phyloP scores from a whole-genome alignment of 2,888 invertebrate species.

The Clistopyga incitator region DNA sequence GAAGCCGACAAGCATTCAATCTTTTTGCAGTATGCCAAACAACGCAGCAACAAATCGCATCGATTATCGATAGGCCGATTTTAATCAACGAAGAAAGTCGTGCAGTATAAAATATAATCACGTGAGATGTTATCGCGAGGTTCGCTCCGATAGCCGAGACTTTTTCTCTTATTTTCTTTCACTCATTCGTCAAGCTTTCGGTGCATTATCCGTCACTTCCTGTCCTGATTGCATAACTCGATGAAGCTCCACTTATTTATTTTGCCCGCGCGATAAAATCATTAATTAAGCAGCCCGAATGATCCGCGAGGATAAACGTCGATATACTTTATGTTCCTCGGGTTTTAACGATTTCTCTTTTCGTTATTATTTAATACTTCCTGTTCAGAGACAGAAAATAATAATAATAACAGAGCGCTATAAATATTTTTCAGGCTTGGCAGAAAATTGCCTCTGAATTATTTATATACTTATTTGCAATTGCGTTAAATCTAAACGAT shows the following conservation, averaged over 20 bases:
- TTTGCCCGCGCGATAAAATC: constrained; percentile 42
- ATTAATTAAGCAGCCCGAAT: constrained; percentile 21
- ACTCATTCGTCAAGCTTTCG: constrained; percentile 14
- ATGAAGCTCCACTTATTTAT: constrained; percentile 39
- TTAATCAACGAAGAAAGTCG: constrained; percentile 44
- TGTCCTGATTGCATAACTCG: constrained; percentile 35
- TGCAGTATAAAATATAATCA: constrained; percentile 26
- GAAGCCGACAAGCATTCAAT: neutral
- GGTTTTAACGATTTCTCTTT: neutral
- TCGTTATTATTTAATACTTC: neutral
- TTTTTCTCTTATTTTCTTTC: constrained; percentile 4
- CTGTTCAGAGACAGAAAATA: neutral
- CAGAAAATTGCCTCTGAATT: neutral
- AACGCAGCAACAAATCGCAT: constrained; percentile 27
- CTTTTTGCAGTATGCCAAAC: constrained; percentile 9
- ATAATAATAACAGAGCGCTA: neutral
- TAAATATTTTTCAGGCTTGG: neutral
- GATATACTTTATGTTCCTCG: neutral
- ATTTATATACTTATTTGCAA: neutral
- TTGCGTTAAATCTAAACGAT: neutral
- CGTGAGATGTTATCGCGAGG: constrained; percentile 28
- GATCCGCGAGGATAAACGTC: neutral
- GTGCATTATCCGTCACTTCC: neutral
- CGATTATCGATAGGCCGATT: constrained; percentile 28
- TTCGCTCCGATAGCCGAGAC: constrained; percentile 7